Base-by-base conservation (phyloP, 1,140 invertebrate species). In the Vollenhovia emeryi region DNA sequence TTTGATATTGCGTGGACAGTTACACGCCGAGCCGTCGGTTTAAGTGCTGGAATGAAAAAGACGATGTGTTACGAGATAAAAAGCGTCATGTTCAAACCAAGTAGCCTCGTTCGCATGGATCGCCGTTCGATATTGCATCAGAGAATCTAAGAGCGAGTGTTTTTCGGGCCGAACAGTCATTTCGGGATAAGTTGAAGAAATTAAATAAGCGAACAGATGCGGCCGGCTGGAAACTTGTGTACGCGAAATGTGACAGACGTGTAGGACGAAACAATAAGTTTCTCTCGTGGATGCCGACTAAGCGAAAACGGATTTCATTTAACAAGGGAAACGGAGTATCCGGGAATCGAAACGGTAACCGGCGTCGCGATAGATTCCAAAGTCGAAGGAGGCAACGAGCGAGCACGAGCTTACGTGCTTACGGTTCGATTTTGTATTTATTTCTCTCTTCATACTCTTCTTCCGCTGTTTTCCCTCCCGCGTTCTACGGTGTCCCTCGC, bases 391-490 rank as follows among this genome's bases (percentile, higher is more conserved):
- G 8, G 8, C 52, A 36, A 50, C 24, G 52, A 43, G 8, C 43
- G 40, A 13, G 15, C 9, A 24, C 66, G 50, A 45, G 40, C 60
- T 62, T 24, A 74, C 30, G 52, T 48, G 50, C 21, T 85, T 43
- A 50, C 43, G 18, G 33, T 69, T 79, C 45, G 40, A 71, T 64
- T n/a, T n/a, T 30, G 57, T 84, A 48, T 52, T 89, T 80, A 71
- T 82, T 88, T 85, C 74, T 74, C 43, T 80, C 45, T 55, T 82
- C 45, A 57, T 73, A 33, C 27, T 45, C 50, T 36, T 85, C 69
- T 71, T 27, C 64, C 68, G 75, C 55, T 69, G 40, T 64, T 45
- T 43, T 75, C 75, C 36, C 57, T 30, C 18, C 48, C 64, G 30
- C 55, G 55, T 36, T n/a, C 9, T 55, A 15, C 50, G 48, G 24